A percentile compares a stretch with the other conserved stretches of the same genome.
These are phyloP conservation scores for Anser brachyrhynchus DNA, from an alignment of 2,113 vertebrate genomes.

Conservation along the genomic window DNA sequence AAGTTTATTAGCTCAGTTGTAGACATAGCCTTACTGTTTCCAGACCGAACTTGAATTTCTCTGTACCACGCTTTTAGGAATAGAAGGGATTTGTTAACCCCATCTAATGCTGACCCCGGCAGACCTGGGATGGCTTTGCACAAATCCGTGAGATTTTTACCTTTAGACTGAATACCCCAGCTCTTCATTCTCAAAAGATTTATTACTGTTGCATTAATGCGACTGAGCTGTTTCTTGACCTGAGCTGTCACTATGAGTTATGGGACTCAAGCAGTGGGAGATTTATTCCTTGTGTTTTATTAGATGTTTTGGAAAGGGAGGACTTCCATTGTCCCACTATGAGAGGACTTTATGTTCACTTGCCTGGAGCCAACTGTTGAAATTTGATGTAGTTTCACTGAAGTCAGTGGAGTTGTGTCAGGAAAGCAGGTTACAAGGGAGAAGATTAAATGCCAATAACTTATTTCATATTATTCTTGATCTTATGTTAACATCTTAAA, in stretches of 20 bases:
- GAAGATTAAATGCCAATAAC: background rate
- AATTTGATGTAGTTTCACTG: constrained; percentile 22
- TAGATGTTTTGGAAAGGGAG: constrained; percentile 13
- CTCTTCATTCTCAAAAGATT: background rate
- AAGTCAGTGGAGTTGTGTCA: background rate
- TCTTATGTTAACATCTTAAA: background rate
- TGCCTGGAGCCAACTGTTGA: constrained; percentile 23
- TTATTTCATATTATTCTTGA: background rate
- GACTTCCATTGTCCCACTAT: background rate
- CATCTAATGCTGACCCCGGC: background rate
- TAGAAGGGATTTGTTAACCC: background rate
- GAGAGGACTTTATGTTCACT: background rate
- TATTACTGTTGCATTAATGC: background rate
- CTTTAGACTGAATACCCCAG: background rate
- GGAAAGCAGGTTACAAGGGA: background rate
- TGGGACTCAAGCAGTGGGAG: background rate
- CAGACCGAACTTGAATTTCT: background rate
- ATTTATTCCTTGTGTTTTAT: constrained; percentile 41
- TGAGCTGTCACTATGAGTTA: background rate
- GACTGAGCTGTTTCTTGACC: background rate
- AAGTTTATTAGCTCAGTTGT: background rate
- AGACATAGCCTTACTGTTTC: background rate
- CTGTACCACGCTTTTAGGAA: background rate
- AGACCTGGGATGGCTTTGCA: background rate
- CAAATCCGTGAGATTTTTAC: accelerated